Evolutionary conservation across 2,888 invertebrate species (phyloP).

Genomic region (Dysmachus trigonus): DNA sequence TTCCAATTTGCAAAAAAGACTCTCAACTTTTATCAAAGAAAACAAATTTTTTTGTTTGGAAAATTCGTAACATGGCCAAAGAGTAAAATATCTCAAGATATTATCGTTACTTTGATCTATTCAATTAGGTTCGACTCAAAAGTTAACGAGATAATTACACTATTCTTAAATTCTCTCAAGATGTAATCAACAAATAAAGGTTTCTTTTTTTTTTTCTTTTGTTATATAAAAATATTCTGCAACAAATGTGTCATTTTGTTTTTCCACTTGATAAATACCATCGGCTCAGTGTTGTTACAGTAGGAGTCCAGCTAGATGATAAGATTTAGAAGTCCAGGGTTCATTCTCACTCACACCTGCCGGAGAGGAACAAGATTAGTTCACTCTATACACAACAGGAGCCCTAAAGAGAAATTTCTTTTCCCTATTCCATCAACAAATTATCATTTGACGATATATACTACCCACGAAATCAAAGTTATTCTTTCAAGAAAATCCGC

Average conservation of each 20-base stretch:
- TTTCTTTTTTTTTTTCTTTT: too few species aligned
- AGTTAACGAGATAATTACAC: slow-evolving; percentile 29
- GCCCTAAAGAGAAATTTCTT: slow-evolving; percentile 55
- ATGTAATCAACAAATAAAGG: slow-evolving; percentile 39
- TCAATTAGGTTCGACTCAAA: slow-evolving; percentile 29
- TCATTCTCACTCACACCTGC: slow-evolving; percentile 64
- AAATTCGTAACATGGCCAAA: slow-evolving; percentile 36
- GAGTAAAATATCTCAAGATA: slow-evolving; percentile 33
- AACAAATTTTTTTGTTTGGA: slow-evolving; percentile 36
- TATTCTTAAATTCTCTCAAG: slow-evolving; percentile 16
- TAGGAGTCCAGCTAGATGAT: slow-evolving; percentile 50
- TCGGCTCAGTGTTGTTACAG: slow-evolving; percentile 52
- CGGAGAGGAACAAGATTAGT: slow-evolving; percentile 67
- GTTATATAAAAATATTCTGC: slow-evolving; percentile 38
- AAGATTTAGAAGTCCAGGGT: slow-evolving; percentile 49
- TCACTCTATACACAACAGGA: slow-evolving; percentile 66
- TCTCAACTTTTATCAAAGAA: slow-evolving; percentile 32
- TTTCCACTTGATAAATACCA: slow-evolving; percentile 55
- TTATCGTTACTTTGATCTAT: slow-evolving; percentile 21
- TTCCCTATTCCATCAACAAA: slow-evolving; percentile 43
- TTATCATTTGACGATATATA: neutral
- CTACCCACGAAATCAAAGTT: neutral
- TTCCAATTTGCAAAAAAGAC: slow-evolving; percentile 26
- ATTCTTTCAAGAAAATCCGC: neutral
- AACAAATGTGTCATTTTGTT: slow-evolving; percentile 41